Evolutionary conservation across 1,140 invertebrate genomes (phyloP).

Genomic region (Asbolus verrucosus): DNA sequence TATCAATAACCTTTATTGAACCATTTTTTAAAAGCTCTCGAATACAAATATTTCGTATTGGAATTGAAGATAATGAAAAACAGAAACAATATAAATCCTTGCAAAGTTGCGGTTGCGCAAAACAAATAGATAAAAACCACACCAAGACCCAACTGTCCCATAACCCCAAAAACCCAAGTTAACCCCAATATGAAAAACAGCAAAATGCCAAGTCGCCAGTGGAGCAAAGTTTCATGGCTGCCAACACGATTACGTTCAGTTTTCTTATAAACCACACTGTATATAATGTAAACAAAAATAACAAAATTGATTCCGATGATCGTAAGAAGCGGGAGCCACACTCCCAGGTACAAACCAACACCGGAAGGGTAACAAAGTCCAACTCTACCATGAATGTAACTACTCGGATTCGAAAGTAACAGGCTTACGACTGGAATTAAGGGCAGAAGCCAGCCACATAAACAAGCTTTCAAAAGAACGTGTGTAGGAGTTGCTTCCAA

Average conservation of each 20-base stretch:
- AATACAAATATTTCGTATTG: background rate
- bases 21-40: background rate
- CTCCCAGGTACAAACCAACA: conserved; percentile 67
- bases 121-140: conserved; percentile 72
- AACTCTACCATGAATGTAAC: conserved; percentile 64
- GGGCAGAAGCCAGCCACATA: conserved; percentile 62
- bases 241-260: conserved; percentile 64
- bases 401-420: conserved; percentile 65
- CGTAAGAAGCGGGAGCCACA: conserved; percentile 71
- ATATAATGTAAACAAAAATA: conserved; percentile 70
- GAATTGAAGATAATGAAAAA: conserved; percentile 71
- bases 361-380: conserved; percentile 72
- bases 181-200: conserved; percentile 74
- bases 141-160: conserved; percentile 67
- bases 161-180: conserved; percentile 74
- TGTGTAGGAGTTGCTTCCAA: conserved; percentile 66
- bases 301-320: conserved; percentile 68
- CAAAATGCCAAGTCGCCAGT: conserved; percentile 70
- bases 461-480: conserved; percentile 60
- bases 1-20: too few relatives aligned
- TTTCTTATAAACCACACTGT: conserved; percentile 67
- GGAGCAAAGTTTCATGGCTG: conserved; percentile 68
- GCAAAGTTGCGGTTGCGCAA: conserved; percentile 72
- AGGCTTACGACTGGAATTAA: conserved; percentile 57
- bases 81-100: conserved; percentile 74